Evolutionary conservation across 2,113 vertebrate species (phyloP), one percentile per base, ranked within the genome.

Genomic region (Montifringilla adamsi): DNA sequence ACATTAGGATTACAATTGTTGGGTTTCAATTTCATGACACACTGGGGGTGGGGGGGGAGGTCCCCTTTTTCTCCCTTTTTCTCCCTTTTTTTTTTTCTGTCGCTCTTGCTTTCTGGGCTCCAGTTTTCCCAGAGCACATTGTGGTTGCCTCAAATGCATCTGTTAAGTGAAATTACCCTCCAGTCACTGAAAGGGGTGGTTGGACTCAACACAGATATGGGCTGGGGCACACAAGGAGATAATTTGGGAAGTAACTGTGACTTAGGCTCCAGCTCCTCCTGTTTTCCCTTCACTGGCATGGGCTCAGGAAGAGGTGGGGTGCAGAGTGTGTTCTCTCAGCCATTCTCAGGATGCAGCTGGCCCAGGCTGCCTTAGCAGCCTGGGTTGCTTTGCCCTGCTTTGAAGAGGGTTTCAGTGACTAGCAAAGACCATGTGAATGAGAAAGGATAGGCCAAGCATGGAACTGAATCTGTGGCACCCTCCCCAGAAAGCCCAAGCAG

Each of bases 131-230:
- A 66, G 2, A 84, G 49, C 73, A 94, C 60, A 53, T 78, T 77
- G 73, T 59, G 24, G 28, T 46, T 90, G 55, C 66, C 59, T 93
- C 77, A 55, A 87, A 92, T 77, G 94, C 55, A 82, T 80, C 64
- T 88, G 53, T 69, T 88, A 63, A 74, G 43, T 87, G 68, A 84
- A 75, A 79, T 89, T 79, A 35, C 50, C 41, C 55, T 79, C 66
- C 56, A 73, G 30, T 82, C 13, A 5, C 59, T 80, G 81, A 70
- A 92, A 56, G 28, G 60, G 89, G n/a, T 13, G 27, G 47, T 72
- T 89, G 80, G 78, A 46, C 44, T 75, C 39, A 9, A 31, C 8
- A 4, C 58, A 90, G 47, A 56, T 16, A 39, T 0, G 23, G 30
- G 67, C 26, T 55, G 27, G 44, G 47, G 59, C 70, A 66, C n/a